Base-by-base conservation (phyloP, 1,140 invertebrate species). In the Solenopsis invicta region DNA sequence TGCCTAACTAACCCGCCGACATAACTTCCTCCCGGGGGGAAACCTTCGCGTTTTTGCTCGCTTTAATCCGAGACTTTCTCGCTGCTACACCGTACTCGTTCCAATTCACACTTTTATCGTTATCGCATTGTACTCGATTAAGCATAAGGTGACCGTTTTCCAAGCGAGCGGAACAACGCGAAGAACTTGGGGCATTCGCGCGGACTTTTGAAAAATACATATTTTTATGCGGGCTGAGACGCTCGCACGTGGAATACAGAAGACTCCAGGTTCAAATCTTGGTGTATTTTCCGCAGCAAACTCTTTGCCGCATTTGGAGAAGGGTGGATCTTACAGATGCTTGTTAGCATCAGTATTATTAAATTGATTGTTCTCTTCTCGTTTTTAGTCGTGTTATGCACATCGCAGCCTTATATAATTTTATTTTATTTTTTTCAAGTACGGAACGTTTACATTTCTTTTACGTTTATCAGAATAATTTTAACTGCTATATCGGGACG, bases 1-100 rank as follows among this genome's bases (percentile, higher is more conserved):
- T 84, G 80, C 80, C 69, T 84, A 84, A 84, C 69, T 84, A 84
- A 75, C 80, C 80, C 41, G 45, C 10, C 78, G 37, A 72, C 80
- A 84, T 84, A 75, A 75, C 80, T 84, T 50, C 80, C 69, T 84
- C 41, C 56, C 24, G 24, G 4, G 80, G 80, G 71, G 69, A 62
- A 48, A n/a, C 45, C 54, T 8, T 13, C 18, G 16, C 18, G 16
- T 48, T 84, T 82, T 84, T 84, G 69, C 29, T 10, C 69, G 80
- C n/a, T 50, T 84, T 74, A 74, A 84, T 61, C 21, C 29, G n/a
- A 16, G 54, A 3, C 69, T 48, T 61, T 75, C 69, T 18, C 54
- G 52, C 41, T 56, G 18, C 18, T 45, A 56, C 34, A 34, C 12
- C 62, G 48, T 48, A 37, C 48, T 54, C 64, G n/a, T 69, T 80